A percentile compares a stretch with the other conserved stretches of the same genome.
phyloP scores from a whole-genome alignment of 2,797 vertebrate genomes.

The Stomatorhinus walkeri region DNA sequence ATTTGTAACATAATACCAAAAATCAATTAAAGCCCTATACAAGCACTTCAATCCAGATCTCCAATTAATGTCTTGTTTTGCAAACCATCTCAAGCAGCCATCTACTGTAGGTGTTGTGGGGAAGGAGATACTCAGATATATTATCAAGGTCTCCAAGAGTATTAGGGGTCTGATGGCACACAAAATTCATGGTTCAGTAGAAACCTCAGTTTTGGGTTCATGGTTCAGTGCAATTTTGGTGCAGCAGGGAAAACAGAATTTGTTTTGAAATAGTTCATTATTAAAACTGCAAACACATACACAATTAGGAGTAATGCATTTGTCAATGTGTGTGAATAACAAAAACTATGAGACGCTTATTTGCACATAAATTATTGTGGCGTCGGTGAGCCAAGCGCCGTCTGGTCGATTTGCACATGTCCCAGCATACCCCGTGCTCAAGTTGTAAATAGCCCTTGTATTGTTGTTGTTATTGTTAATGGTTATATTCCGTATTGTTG shows the following conservation, averaged over 20 bases:
- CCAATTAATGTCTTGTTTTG: conserved; percentile 5
- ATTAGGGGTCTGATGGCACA: neutral
- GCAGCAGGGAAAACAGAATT: neutral
- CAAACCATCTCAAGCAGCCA: neutral
- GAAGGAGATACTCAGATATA: neutral
- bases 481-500: no score
- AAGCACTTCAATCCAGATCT: conserved; percentile 9
- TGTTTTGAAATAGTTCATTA: neutral
- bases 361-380: neutral
- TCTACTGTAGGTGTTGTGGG: neutral
- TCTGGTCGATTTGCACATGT: no score
- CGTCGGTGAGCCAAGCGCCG: no score
- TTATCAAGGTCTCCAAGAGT: neutral
- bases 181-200: neutral
- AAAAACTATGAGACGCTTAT: neutral
- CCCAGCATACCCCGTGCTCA: no score
- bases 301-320: neutral
- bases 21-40: neutral
- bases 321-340: neutral
- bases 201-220: neutral
- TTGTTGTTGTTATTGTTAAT: no score
- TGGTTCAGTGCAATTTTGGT: neutral
- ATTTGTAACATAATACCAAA: neutral
- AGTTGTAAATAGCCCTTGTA: no score
- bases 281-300: neutral